Evolutionary conservation across 2,888 invertebrate species (phyloP).

Genomic region (Papilio elwesi): DNA sequence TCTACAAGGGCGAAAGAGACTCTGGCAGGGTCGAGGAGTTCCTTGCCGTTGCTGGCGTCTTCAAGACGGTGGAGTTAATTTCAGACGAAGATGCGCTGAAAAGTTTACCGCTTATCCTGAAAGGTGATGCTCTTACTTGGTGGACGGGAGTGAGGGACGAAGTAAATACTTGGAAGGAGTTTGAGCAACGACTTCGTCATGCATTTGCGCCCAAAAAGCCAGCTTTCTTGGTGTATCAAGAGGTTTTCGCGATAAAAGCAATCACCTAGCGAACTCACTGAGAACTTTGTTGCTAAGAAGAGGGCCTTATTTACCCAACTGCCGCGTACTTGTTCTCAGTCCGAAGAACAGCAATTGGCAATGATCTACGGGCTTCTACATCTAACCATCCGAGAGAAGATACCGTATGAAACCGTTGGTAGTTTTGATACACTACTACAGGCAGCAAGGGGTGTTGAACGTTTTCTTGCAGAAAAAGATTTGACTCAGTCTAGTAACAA

Average conservation of each 20-base stretch:
- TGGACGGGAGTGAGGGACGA: neutral
- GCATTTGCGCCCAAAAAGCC: neutral
- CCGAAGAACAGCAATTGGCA: neutral
- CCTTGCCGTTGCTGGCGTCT: neutral
- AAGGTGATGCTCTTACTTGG: conserved; percentile 3
- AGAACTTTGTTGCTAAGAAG: neutral
- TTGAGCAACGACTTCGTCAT: conserved; percentile 2
- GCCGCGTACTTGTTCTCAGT: neutral
- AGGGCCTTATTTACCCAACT: neutral
- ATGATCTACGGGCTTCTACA: neutral
- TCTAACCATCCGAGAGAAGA: neutral
- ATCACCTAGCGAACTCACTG: no score
- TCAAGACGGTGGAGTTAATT: neutral
- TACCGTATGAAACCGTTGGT: conserved; percentile 1
- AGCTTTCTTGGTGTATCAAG: neutral
- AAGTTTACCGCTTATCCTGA: neutral
- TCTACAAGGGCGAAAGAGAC: no score
- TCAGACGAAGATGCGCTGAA: conserved; percentile 2
- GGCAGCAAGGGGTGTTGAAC: neutral
- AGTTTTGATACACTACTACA: neutral
- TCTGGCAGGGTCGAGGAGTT: no score
- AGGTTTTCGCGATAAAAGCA: neutral
- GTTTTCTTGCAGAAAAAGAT: neutral
- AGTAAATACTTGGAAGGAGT: neutral
- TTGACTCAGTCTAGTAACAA: neutral